Base-by-base conservation (phyloP, 2,888 invertebrate species). In the Dicyrtomina minuta region DNA sequence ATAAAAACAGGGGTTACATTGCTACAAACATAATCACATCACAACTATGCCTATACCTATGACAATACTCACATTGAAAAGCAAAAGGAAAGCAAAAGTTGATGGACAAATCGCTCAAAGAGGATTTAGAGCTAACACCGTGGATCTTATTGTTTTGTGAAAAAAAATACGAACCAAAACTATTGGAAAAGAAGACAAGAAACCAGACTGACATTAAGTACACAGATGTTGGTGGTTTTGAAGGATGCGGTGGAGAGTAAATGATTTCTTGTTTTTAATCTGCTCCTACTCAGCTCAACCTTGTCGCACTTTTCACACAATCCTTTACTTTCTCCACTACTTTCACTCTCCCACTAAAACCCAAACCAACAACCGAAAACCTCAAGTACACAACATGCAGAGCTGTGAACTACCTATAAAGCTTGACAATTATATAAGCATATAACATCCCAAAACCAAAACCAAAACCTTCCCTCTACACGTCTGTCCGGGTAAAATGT, bases 241-340 rank as follows among this genome's bases (percentile, higher is more conserved):
- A 43, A 46, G 61, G 46, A 61, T 46, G 61, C 61, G 61, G 46
- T 27, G 44, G 26, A 46, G 61, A 61, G 61, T 61, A 61, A 61
- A 61, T 61, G 61, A 61, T 61, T 61, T 61, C 61, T 46, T 61
- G 44, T 61, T 60, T 60, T 60, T 60, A 60, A 60, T 60, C 59
- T 41, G 41, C 59, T 60, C 41, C 22, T 22, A 20, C 43, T 39
- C 55, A 55, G 27, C 55, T 55, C 55, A 55, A 55, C 55, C 51
- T 17, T 51, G 22, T 51, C 51, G 17, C 22, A 51, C 51, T n/a
- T 51, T 51, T 33, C 51, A 51, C 51, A 17, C 51, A 17, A 51
- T 33, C 33, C 4, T 33, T 33, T 33, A 33, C 33, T 33, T 33
- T 33, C 33, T 20, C 20, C 51, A 17, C 20, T 51, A 17, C 51